Percentiles rank a stretch among this genome's conserved stretches.
Conservation (phyloP, 2,113 vertebrate species). For the Plecotus auritus region DNA sequence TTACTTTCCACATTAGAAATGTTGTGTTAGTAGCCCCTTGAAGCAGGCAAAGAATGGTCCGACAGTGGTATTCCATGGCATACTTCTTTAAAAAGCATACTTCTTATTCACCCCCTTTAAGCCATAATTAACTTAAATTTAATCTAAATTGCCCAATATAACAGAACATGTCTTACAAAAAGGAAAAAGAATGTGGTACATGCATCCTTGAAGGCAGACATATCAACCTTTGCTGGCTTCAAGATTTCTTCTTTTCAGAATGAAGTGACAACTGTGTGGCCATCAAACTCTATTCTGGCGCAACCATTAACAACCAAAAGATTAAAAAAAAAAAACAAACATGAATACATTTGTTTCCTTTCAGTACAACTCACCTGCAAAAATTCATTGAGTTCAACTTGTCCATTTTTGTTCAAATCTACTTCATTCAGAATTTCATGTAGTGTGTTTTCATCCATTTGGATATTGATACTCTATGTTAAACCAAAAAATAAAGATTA, state of each 20-base stretch:
- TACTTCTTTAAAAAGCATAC: background rate
- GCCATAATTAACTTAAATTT: constrained; percentile 3
- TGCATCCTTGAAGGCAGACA: background rate
- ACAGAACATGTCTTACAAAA: background rate
- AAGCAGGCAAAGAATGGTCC: background rate
- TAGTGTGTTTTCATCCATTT: constrained; percentile 92
- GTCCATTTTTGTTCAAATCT: constrained; percentile 98
- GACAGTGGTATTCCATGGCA: background rate
- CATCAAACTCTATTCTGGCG: background rate
- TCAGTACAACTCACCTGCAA: constrained; percentile 85
- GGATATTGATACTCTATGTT: constrained; percentile 89
- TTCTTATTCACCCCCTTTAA: background rate
- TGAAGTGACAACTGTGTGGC: background rate
- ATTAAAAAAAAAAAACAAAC: background rate
- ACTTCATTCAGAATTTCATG: constrained; percentile 97
- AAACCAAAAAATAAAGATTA: background rate
- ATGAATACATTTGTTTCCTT: background rate
- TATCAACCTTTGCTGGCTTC: background rate
- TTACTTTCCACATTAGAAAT: background rate
- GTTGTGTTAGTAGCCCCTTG: background rate
- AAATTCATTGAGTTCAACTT: constrained; percentile 95
- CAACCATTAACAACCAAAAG: background rate
- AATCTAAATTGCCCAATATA: background rate
- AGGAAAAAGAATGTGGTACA: background rate
- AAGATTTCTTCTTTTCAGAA: background rate